Percentiles rank a stretch among this genome's conserved stretches.
Conservation (phyloP, 2,113 vertebrate genomes). For the Pleuronectes platessa region DNA sequence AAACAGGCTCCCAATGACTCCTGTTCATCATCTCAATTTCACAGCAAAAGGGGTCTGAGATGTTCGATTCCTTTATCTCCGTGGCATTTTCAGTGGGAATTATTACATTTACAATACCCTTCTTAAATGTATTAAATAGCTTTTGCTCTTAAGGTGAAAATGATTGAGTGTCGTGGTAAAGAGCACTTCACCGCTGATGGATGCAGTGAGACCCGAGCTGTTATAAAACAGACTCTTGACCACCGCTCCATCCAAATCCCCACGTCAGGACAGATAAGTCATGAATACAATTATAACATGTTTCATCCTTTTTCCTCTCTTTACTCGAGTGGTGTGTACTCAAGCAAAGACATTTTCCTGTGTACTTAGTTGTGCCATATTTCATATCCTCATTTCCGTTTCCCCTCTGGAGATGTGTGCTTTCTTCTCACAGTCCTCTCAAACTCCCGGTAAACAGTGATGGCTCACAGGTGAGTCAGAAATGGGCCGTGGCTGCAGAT, state of each 20-base stretch:
- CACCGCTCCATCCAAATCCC: background rate
- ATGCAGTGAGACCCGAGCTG: slow-evolving; percentile 1
- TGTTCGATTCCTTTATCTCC: slow-evolving; percentile 1
- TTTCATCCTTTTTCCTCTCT: background rate
- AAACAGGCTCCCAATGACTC: background rate
- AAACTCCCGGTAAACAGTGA: slow-evolving; percentile 45
- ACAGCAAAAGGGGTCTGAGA: slow-evolving; percentile 16
- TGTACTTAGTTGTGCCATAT: background rate
- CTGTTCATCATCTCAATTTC: slow-evolving; percentile 5
- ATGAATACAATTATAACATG: slow-evolving; percentile 22
- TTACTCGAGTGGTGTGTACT: slow-evolving; percentile 6
- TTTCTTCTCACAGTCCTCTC: slow-evolving; percentile 29
- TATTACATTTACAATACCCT: slow-evolving; percentile 17
- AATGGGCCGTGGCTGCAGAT: slow-evolving; percentile 31
- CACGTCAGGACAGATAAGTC: slow-evolving; percentile 25
- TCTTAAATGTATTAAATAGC: slow-evolving; percentile 42
- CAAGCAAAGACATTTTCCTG: slow-evolving; percentile 1
- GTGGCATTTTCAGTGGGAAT: slow-evolving; percentile 5
- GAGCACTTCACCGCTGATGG: slow-evolving; percentile 12
- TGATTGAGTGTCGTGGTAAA: slow-evolving; percentile 19
- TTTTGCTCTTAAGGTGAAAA: slow-evolving; percentile 23
- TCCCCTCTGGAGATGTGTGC: slow-evolving; percentile 24
- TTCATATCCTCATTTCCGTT: background rate
- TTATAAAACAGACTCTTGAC: slow-evolving; percentile 36
- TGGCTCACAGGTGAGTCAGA: slow-evolving; percentile 62